Conservation (phyloP, 2,888 invertebrate species). For the Nomada lathburiana region DNA sequence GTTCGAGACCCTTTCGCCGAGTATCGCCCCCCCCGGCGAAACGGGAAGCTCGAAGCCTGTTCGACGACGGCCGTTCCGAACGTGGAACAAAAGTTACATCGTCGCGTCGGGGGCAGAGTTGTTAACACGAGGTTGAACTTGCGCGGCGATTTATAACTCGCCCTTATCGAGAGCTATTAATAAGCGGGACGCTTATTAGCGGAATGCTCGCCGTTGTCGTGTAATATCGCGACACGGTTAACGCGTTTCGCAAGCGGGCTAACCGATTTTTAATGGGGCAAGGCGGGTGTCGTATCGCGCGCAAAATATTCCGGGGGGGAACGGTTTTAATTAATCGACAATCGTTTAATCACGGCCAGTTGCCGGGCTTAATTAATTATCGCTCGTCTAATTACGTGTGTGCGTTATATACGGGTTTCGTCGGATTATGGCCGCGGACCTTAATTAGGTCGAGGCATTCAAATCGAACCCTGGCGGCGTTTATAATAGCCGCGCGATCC, state of each 20-base stretch:
- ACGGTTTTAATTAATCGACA: constrained; percentile 56
- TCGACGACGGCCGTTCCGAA: too few species aligned
- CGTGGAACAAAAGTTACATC: too few species aligned
- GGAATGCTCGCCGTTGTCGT: neutral
- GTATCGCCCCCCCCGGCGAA: too few species aligned
- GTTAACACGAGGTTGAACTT: neutral
- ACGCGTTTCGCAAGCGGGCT: neutral
- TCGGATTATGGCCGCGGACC: constrained; percentile 47
- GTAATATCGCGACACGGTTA: neutral
- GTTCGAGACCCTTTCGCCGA: neutral
- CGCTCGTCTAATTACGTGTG: constrained; percentile 55
- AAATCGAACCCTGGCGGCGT: constrained; percentile 27
- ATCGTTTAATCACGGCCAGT: constrained; percentile 50
- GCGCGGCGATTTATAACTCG: neutral
- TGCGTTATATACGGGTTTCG: constrained; percentile 27
- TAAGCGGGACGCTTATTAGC: neutral
- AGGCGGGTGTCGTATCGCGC: constrained; percentile 31
- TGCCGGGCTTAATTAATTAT: constrained; percentile 56
- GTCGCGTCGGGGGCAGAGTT: neutral
- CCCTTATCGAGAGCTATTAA: constrained; percentile 1
- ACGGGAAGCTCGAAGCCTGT: too few species aligned
- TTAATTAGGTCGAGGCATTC: constrained; percentile 49
- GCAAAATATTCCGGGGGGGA: constrained; percentile 29
- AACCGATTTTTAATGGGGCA: constrained; percentile 44
- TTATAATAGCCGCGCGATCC: constrained; percentile 31